Conservation (phyloP, 2,797 vertebrate species). For the Sebastiscus albofasciatus region DNA sequence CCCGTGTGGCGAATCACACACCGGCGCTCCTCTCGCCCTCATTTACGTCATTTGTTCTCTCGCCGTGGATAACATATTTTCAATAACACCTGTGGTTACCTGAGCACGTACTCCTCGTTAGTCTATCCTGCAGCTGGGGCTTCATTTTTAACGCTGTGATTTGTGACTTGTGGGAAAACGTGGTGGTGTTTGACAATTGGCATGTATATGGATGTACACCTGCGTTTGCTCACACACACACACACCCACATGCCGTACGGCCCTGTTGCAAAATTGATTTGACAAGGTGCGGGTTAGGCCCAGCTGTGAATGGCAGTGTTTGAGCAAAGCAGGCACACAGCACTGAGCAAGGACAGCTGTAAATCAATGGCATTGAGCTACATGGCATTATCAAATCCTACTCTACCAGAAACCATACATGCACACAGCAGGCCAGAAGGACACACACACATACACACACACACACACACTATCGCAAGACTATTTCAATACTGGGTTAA, state of each 20-base stretch:
- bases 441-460: slow-evolving; percentile 4
- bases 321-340: slow-evolving; percentile 38
- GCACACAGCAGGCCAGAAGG: background rate
- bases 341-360: slow-evolving; percentile 35
- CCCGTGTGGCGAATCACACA: background rate
- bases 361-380: slow-evolving; percentile 62
- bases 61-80: slow-evolving; percentile 27
- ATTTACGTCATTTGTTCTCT: slow-evolving; percentile 37
- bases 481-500: background rate
- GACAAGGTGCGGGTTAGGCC: slow-evolving; percentile 46
- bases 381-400: slow-evolving; percentile 49
- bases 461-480: background rate
- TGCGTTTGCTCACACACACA: background rate
- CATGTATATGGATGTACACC: background rate
- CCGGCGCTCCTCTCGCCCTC: background rate
- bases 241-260: background rate
- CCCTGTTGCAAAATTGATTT: slow-evolving; percentile 58
- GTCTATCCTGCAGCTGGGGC: slow-evolving; percentile 31
- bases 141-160: slow-evolving; percentile 36
- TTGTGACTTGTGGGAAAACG: slow-evolving; percentile 30
- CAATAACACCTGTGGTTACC: slow-evolving; percentile 41
- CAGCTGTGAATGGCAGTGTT: slow-evolving; percentile 41
- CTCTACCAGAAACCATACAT: slow-evolving; percentile 15
- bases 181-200: slow-evolving; percentile 14
- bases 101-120: slow-evolving; percentile 29